Evolutionary conservation across 2,113 vertebrate genomes (phyloP), one percentile per base, ranked within the genome.

Genomic region (Lucifuga dentata): DNA sequence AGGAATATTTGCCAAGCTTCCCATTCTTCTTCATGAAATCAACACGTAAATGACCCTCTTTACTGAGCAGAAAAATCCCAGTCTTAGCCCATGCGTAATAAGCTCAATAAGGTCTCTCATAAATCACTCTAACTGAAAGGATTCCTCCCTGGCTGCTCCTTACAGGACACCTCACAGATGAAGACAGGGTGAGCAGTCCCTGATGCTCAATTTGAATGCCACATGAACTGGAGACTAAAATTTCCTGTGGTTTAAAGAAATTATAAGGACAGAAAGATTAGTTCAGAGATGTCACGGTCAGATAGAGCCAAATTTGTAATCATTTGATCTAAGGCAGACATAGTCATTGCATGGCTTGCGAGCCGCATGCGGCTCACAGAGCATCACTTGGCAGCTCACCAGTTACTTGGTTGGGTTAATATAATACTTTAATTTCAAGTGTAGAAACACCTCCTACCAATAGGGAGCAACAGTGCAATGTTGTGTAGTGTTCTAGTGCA

Each of bases 61-160:
- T 52, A 76, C 44, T 39, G 84, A 70, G 76, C 72, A 29, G 67
- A 76, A 84, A 73, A 76, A 62, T 77, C 69, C 61, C 58, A 39
- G 69, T 75, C 71, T 79, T 68, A 76, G 76, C 51, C 81, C 79
- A 86, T 76, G 86, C 57, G 52, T 80, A 89, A 88, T 84, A 89
- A 87, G 73, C 86, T 78, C 83, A 85, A 84, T 95, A 93, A 95
- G 94, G 93, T 95, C 90, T 92, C 91, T 93, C 94, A 95, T 97
- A 95, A 96, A 98, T 98, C 96, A 97, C 94, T 95, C 93, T 98
- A 97, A 98, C 96, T 97, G 95, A 96, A 93, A 87, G 94, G 94
- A 91, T 94, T 93, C 93, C 94, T 88, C 87, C 93, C 91, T 94
- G 93, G 95, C 94, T 90, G 90, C 94, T 94, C 94, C 95, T 95